Evolutionary conservation across 2,888 invertebrate genomes (phyloP).

Genomic region (Caenorhabditis zanzibari): DNA sequence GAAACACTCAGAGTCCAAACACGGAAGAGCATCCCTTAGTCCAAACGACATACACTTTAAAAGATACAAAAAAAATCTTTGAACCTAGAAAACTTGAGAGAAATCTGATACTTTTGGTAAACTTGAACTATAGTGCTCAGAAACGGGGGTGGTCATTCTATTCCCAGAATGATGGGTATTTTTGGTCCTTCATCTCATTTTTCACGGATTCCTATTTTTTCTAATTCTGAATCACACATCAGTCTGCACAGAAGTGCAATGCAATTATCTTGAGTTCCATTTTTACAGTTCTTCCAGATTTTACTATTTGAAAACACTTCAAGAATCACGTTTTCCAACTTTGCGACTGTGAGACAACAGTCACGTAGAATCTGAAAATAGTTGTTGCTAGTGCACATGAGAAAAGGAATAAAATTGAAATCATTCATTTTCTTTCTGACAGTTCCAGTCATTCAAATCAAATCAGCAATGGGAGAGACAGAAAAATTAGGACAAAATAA

Average conservation of each 20-base stretch:
- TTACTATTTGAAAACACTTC: not conserved
- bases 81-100: not conserved
- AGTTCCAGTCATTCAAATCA: conserved; percentile 44
- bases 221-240: too few species aligned
- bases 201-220: too few species aligned
- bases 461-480: not conserved
- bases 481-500: not conserved
- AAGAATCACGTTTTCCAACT: conserved; percentile 1
- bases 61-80: too few species aligned
- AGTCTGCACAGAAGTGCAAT: not conserved
- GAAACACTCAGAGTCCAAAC: not conserved
- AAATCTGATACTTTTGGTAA: not conserved
- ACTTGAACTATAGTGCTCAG: not conserved
- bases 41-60: not conserved
- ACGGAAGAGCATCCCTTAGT: not conserved
- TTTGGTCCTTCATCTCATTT: too few species aligned
- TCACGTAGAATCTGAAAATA: conserved; percentile 7
- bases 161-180: too few species aligned
- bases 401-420: conserved; percentile 37
- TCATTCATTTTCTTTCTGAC: conserved; percentile 50
- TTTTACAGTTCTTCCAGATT: not conserved
- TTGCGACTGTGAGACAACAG: not conserved
- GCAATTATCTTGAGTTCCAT: not conserved
- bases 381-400: not conserved
- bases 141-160: too few species aligned